These are phyloP conservation scores for Silvanus unidentatus DNA, from an alignment of 2,888 invertebrate species.

Conservation along the genomic window DNA sequence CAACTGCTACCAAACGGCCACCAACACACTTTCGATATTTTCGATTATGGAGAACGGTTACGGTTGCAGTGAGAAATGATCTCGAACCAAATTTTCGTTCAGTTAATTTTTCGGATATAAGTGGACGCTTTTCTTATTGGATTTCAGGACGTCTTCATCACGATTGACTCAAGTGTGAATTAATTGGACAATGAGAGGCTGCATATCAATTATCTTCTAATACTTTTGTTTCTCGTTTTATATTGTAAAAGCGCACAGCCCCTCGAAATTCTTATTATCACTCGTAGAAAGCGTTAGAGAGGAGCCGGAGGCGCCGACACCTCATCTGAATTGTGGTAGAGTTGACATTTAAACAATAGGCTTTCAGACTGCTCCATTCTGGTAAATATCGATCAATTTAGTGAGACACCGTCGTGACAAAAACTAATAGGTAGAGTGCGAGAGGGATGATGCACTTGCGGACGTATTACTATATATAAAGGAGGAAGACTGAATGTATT, in stretches of 20 bases:
- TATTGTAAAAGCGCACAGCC: not conserved
- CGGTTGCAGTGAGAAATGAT: too few species aligned
- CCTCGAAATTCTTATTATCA: not conserved
- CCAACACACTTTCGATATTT: slow-evolving; percentile 16
- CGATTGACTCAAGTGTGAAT: too few species aligned
- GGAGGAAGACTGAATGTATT: too few species aligned
- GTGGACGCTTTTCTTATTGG: too few species aligned
- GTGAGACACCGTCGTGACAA: not conserved
- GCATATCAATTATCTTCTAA: not conserved
- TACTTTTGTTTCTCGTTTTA: not conserved
- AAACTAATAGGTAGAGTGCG: slow-evolving; percentile 1
- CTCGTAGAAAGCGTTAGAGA: too few species aligned
- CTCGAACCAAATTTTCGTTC: too few species aligned
- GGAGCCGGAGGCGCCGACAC: not conserved
- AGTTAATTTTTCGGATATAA: too few species aligned
- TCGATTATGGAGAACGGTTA: slow-evolving; percentile 17
- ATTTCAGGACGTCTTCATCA: too few species aligned
- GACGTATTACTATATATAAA: not conserved
- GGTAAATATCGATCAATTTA: slow-evolving; percentile 1
- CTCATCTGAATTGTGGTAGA: not conserved
- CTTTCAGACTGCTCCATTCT: slow-evolving; percentile 1
- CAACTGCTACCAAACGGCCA: slow-evolving; percentile 20
- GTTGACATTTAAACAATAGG: slow-evolving; percentile 1
- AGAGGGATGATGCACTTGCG: not conserved
- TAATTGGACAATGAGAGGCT: too few species aligned